Percentiles rank a stretch among this genome's conserved stretches.
Evolutionary conservation across 2,888 invertebrate genomes (phyloP).

Genomic region (Brenthis daphne): DNA sequence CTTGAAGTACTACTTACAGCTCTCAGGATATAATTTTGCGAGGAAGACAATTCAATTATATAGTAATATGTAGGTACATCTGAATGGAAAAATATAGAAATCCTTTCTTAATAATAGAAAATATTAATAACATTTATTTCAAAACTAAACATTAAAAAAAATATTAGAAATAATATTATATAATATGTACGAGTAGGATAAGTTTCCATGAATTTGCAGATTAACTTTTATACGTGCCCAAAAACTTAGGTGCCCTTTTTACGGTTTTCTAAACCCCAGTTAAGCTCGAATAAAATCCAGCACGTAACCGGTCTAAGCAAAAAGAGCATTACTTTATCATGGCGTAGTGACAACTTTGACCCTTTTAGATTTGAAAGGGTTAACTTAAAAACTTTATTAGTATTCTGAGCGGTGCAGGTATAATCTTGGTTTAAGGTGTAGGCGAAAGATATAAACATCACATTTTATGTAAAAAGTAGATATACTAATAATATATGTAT

Average conservation of each 20-base stretch:
- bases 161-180: too few species aligned
- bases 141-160: too few species aligned
- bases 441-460: neutral
- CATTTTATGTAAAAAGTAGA: neutral
- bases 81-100: too few species aligned
- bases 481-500: neutral
- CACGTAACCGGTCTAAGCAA: constrained; percentile 37
- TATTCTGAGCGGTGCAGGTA: constrained; percentile 62
- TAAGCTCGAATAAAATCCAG: constrained; percentile 34
- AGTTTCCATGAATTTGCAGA: neutral
- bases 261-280: constrained; percentile 19
- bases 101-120: too few species aligned
- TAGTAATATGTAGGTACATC: too few species aligned
- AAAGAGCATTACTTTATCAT: constrained; percentile 38
- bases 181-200: too few species aligned
- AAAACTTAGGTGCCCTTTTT: constrained; percentile 26
- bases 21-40: too few species aligned
- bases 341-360: constrained; percentile 45
- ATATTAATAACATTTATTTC: too few species aligned
- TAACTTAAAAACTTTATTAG: constrained; percentile 63
- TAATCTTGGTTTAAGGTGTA: constrained; percentile 42
- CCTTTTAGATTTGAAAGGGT: constrained; percentile 51
- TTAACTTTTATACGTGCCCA: neutral
- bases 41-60: too few species aligned
- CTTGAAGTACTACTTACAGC: too few species aligned